Conservation (phyloP, 2,888 invertebrate genomes). For the Selenia dentaria region DNA sequence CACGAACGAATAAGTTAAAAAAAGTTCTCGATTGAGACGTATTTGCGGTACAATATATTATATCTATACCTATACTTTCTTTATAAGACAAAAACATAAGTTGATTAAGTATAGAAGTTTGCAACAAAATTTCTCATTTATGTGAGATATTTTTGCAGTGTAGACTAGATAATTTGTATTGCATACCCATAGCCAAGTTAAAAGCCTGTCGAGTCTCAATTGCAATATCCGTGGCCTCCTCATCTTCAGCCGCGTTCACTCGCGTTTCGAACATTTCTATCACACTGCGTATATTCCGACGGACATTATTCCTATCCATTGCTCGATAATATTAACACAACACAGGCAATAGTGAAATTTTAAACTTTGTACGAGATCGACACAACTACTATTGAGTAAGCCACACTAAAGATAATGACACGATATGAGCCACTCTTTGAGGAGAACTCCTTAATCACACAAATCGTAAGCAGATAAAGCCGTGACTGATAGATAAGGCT, state of each 20-base stretch:
- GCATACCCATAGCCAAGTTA: slow-evolving; percentile 45
- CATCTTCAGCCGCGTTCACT: slow-evolving; percentile 42
- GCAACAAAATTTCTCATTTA: too few species aligned
- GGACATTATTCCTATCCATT: slow-evolving; percentile 50
- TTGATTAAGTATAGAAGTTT: too few species aligned
- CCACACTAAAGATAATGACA: slow-evolving; percentile 53
- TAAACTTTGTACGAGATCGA: slow-evolving; percentile 6
- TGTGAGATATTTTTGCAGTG: too few species aligned
- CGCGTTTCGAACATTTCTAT: slow-evolving; percentile 72
- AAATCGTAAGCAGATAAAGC: slow-evolving; percentile 44
- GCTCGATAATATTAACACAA: slow-evolving; percentile 23
- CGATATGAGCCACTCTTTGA: slow-evolving; percentile 52
- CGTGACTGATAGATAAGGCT: slow-evolving; percentile 27
- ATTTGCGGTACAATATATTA: too few species aligned
- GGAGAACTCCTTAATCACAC: slow-evolving; percentile 41
- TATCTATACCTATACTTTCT: too few species aligned
- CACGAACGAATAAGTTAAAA: too few species aligned
- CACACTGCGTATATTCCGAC: slow-evolving; percentile 59
- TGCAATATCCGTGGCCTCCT: slow-evolving; percentile 46
- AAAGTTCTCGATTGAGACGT: too few species aligned
- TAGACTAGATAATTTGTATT: slow-evolving; percentile 7
- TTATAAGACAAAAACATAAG: too few species aligned
- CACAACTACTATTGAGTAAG: slow-evolving; percentile 17
- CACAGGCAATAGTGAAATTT: neutral
- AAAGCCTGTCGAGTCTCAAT: slow-evolving; percentile 44